These are phyloP conservation scores for Ephydatia muelleri DNA, from an alignment of 37 sponge, comb jelly and placozoan species.

Conservation along the genomic window DNA sequence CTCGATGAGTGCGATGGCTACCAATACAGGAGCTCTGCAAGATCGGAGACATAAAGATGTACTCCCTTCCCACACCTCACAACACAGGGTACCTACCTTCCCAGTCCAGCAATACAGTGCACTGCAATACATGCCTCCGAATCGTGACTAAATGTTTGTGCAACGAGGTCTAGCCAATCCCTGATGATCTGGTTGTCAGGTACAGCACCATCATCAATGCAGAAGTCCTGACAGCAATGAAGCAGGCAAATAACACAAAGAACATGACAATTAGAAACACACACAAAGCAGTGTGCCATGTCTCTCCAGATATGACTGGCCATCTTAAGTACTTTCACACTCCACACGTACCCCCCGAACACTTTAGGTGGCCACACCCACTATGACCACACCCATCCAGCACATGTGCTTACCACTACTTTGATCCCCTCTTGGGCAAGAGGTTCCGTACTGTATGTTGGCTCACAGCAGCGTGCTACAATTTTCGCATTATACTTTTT, in stretches of 20 bases:
- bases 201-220: slow-evolving; percentile 90
- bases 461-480: slow-evolving; percentile 96
- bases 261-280: neutral
- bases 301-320: no score
- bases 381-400: neutral
- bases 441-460: slow-evolving; percentile 75
- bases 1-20: slow-evolving; percentile 96
- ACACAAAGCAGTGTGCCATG: neutral
- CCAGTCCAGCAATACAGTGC: slow-evolving; percentile 97
- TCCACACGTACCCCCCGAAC: no score
- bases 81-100: slow-evolving; percentile 44
- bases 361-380: neutral
- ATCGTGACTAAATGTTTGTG: slow-evolving; percentile 48
- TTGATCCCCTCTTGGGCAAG: slow-evolving; percentile 82
- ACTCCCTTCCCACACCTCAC: neutral
- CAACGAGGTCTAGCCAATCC: slow-evolving; percentile 83
- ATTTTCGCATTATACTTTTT: slow-evolving; percentile 75
- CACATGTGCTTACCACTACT: slow-evolving; percentile 71
- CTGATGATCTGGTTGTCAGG: slow-evolving; percentile 71
- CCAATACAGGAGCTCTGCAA: slow-evolving; percentile 94
- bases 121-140: slow-evolving; percentile 78
- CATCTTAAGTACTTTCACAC: no score
- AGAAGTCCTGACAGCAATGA: slow-evolving; percentile 62
- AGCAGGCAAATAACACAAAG: neutral
- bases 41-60: neutral